Base-by-base conservation (phyloP, 1,140 invertebrate genomes). In the Ceratosolen fusciceps region DNA sequence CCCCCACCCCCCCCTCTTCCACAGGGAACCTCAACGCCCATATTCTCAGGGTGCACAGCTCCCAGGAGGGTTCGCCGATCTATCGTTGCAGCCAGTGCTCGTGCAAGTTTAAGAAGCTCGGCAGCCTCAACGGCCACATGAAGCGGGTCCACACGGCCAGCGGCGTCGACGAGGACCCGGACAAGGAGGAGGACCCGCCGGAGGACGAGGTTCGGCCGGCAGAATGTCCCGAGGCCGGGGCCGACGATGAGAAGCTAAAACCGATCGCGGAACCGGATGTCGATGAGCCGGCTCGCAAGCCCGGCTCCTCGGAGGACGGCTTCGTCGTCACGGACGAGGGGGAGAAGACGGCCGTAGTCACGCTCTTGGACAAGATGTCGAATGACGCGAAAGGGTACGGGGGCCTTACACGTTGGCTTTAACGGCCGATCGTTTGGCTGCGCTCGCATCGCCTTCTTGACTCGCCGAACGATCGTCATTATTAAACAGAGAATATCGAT, bases 51-150 rank as follows among this genome's bases (percentile, higher is more conserved):
- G 93, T 95, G 16, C 94, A 95, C 83, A 92, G 92, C n/a, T 87
- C 92, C 4, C 88, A 91, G 19, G 90, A 91, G 39, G 90, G 87
- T 47, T 90, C 91, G 60, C 90, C 92, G 56, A 89, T 91, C 29
- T 95, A 92, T 85, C 89, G 90, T 77, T 96, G 95, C 86, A 88
- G 91, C 29, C 91, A 93, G 77, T 96, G 95, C 84, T 87, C 92
- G 12, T 95, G 94, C 88, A 91, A 94, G 14, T 96, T 95, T 86
- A 92, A 92, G 73, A 94, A 93, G 84, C 86, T 95, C 1, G 93
- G 93, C 7, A 94, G 93, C 81, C 88, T 95, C 2, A 95, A 95
- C 87, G 93, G 93, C 26, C 95, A 96, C 82, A 92, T 95, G 70
- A 94, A 93, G 67, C 88, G 91, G 62, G 90, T 90, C 79, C 93